Evolutionary conservation across 64 coral and sea anemone genomes (phyloP), one percentile per base, ranked within the genome.

Genomic region (Platygyra sinensis): DNA sequence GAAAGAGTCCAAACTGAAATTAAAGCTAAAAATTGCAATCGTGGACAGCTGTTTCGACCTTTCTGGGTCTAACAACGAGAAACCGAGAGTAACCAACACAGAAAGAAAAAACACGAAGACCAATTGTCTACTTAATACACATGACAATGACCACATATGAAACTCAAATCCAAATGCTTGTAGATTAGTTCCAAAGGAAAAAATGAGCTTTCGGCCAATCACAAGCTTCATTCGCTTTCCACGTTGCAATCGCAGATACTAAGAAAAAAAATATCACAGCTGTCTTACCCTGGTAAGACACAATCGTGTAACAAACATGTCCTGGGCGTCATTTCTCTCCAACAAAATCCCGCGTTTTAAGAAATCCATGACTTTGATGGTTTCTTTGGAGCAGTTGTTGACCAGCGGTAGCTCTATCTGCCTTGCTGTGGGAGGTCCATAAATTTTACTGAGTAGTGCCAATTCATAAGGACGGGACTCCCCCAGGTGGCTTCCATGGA

Each of bases 301-400:
- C 75, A 80, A 62, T 32, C 27, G 93, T 74, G 88, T 91, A 14
- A 88, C 93, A 28, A 90, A 73, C 29, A 94, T 79, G 49, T 94
- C 93, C 15, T 38, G 60, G 63, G 60, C 77, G 46, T 94, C 93
- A 5, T 89, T 86, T 14, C 91, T 75, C 31, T 94, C 93, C 52
- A 94, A 49, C 81, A 94, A 30, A 22, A 94, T 74, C 32, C 93
- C 93, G 16, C 88, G 93, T 67, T 90, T 91, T 74, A 94, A 73
- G 54, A 74, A 90, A 59, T 90, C 88, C 88, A 94, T 86, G 76
- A 94, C 93, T 20, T 86, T 87, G 27, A 9, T 63, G 59, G 78
- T 80, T 91, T 94, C 88, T 22, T 46, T 81, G 52, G 75, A 65
- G 61, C 39, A 30, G 18, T 72, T 46, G 28, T 80, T 46, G 3